Conservation (phyloP, 2,797 vertebrate genomes). For the Aeoliscus strigatus region DNA sequence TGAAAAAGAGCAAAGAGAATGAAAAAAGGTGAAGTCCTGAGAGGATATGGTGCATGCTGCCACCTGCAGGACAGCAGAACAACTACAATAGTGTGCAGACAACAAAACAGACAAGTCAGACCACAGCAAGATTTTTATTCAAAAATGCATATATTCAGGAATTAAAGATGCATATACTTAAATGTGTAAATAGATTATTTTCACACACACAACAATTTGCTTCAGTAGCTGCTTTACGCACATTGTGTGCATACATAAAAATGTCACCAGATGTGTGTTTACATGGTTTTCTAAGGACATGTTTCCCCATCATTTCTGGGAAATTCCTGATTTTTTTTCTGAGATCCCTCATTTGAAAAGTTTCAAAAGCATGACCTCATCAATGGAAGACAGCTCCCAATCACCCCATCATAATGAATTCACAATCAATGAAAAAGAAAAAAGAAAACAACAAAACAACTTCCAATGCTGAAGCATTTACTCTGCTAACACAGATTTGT, state of each 20-base stretch:
- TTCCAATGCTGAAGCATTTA: slow-evolving; percentile 19
- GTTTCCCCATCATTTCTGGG: slow-evolving; percentile 4
- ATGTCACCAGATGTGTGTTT: slow-evolving; percentile 27
- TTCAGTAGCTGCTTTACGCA: slow-evolving; percentile 45
- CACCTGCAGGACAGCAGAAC: slow-evolving; percentile 37
- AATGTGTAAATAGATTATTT: slow-evolving; percentile 64
- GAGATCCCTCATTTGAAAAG: slow-evolving; percentile 12
- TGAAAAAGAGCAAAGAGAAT: too few relatives aligned
- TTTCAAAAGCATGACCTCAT: slow-evolving; percentile 21
- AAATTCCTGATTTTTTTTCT: slow-evolving; percentile 1
- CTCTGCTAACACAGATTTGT: slow-evolving; percentile 16
- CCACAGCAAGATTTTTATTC: slow-evolving; percentile 65
- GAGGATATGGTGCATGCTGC: slow-evolving; percentile 14
- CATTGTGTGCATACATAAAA: slow-evolving; percentile 30
- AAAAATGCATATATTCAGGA: slow-evolving; percentile 64
- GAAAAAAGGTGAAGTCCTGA: too few relatives aligned
- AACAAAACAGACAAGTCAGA: slow-evolving; percentile 28
- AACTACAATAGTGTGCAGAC: slow-evolving; percentile 23
- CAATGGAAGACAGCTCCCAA: slow-evolving; percentile 45
- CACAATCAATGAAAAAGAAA: slow-evolving; percentile 14
- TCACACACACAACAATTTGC: slow-evolving; percentile 64
- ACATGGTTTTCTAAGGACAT: slow-evolving; percentile 12
- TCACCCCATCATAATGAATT: slow-evolving; percentile 5
- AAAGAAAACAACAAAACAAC: slow-evolving; percentile 9
- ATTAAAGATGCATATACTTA: slow-evolving; percentile 70